Base-by-base conservation (phyloP, 1,140 invertebrate genomes). In the Hesperophylax magnus region DNA sequence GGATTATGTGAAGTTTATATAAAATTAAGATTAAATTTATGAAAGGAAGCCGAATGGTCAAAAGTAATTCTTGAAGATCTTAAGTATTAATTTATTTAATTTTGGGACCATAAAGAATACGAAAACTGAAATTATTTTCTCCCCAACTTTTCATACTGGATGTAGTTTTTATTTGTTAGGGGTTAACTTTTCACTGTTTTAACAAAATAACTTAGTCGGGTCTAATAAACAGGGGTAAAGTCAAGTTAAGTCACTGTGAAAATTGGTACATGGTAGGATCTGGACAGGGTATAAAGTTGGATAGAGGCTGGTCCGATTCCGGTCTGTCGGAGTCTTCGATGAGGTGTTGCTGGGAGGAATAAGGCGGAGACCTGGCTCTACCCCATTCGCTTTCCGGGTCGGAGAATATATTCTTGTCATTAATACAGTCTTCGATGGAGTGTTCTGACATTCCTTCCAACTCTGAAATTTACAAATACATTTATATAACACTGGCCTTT, bases 351-450 rank as follows among this genome's bases (percentile, higher is more conserved):
- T 47, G 39, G 39, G 39, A 47, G 0, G 83, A 84, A 15, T 74
- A 83, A 20, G 14, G 18, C 1, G 77, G 65, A 0, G 86, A 85
- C 3, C 84, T 83, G n/a, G 85, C 81, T 8, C 81, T 75, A 4
- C 81, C 84, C 89, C 89, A 90, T 81, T 90, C 89, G 82, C 89
- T 90, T 80, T 90, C 89, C 0, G 89, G 88, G 71, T 90, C 89
- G 11, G 89, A 90, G 83, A 90, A 89, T 81, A 90, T 87, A 79
- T 87, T 88, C 67, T 86, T 85, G n/a, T 89, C 87, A 24, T 81
- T 82, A n/a, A 88, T 76, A n/a, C 47, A 31, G 22, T 82, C 83
- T 18, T 84, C 81, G 31, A 81, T 9, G 3, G 76, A 76, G 24
- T 81, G 71, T 47, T 84, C 79, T 15, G 78, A 78, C 63, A 82